Conservation (phyloP, 37 sponge, comb jelly and placozoan species). For the Axinella damicornis region DNA sequence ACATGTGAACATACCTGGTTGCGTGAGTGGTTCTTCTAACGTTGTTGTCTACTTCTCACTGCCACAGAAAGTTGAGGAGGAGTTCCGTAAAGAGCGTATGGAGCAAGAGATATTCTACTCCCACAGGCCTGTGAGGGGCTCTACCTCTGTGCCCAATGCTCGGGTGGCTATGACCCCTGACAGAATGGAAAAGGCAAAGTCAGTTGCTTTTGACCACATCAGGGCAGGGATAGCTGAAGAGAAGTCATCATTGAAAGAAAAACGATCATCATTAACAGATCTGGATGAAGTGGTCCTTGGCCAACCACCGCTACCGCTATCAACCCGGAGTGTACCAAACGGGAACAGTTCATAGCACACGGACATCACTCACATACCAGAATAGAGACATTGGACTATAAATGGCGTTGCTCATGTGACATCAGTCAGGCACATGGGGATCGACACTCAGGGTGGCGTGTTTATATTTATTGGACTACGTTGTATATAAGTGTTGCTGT, state of each 20-base stretch:
- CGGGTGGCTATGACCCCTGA: not conserved
- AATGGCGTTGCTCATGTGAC: too few species aligned
- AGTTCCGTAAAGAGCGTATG: constrained; percentile 31
- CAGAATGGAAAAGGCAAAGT: not conserved
- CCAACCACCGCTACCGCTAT: not conserved
- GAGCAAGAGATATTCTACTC: constrained; percentile 46
- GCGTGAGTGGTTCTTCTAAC: too few species aligned
- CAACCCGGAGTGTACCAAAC: too few species aligned
- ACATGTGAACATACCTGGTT: too few species aligned
- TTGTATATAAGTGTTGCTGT: too few species aligned
- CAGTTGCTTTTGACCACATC: not conserved
- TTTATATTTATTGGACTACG: too few species aligned
- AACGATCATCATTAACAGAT: not conserved
- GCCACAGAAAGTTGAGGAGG: constrained; percentile 68
- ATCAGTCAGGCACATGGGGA: too few species aligned
- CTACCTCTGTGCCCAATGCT: constrained; percentile 4
- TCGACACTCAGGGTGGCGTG: too few species aligned
- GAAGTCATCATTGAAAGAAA: not conserved
- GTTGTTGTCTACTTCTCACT: not conserved
- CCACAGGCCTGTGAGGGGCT: not conserved
- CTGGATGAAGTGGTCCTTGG: constrained; percentile 14
- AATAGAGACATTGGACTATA: too few species aligned
- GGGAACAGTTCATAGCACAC: too few species aligned
- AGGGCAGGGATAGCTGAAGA: not conserved
- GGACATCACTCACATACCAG: too few species aligned